Evolutionary conservation across 2,888 invertebrate genomes (phyloP).

Genomic region (Drosophila lacicola): DNA sequence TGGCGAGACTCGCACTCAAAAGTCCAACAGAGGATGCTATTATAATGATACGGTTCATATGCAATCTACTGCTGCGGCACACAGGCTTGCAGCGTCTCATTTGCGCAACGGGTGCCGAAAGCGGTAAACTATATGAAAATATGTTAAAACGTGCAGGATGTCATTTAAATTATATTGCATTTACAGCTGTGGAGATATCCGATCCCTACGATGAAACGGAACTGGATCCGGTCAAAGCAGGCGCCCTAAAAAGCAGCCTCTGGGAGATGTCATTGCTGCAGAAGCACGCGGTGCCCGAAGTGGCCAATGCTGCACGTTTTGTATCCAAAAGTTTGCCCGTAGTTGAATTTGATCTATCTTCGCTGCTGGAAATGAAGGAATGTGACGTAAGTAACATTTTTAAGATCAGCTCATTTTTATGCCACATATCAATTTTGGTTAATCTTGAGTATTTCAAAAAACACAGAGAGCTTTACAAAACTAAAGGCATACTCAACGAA

Average conservation of each 20-base stretch:
- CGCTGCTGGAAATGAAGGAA: constrained; percentile 88
- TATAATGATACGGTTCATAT: constrained; percentile 92
- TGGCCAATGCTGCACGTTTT: constrained; percentile 90
- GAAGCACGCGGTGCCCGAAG: constrained; percentile 89
- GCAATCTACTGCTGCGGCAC: constrained; percentile 94
- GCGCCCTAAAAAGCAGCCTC: constrained; percentile 94
- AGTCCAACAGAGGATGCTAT: constrained; percentile 93
- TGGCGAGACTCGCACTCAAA: constrained; percentile 92
- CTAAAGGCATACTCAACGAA: too few relatives aligned
- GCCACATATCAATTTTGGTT: too few relatives aligned
- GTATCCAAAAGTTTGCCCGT: constrained; percentile 89
- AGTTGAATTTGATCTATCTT: constrained; percentile 89
- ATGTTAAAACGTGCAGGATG: neutral
- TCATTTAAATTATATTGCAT: constrained; percentile 46
- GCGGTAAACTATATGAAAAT: constrained; percentile 71
- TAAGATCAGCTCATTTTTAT: too few relatives aligned
- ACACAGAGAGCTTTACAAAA: too few relatives aligned
- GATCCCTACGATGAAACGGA: constrained; percentile 96
- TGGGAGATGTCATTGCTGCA: constrained; percentile 96
- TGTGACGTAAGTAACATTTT: constrained; percentile 86
- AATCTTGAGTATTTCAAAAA: too few relatives aligned
- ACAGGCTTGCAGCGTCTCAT: constrained; percentile 91
- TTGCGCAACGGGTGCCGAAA: constrained; percentile 86
- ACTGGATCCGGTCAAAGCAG: constrained; percentile 90
- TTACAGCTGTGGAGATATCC: constrained; percentile 42